Evolutionary conservation across 2,888 invertebrate genomes (phyloP), one percentile per base, ranked within the genome.

Genomic region (Xestobium rufovillosum): DNA sequence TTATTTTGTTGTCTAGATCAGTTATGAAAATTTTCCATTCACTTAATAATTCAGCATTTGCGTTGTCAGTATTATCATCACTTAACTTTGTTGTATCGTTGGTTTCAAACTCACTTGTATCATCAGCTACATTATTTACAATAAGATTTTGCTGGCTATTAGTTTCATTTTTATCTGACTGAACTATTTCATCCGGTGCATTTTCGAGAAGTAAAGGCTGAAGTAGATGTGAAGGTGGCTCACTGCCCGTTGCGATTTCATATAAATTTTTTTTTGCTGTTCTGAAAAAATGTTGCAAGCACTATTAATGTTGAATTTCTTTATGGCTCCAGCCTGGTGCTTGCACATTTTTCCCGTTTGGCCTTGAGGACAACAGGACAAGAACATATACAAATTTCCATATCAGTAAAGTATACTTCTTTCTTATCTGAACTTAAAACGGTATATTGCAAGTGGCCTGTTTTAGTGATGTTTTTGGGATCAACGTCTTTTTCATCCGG

Each of bases 121-220:
- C 23, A 8, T 23, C 23, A 23, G n/a, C 23, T 23, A 23, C 23
- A 23, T 23, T 23, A 23, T n/a, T n/a, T 23, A n/a, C 23, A 23
- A 23, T 23, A n/a, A 23, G n/a, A 23, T n/a, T 8, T 23, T 6
- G 23, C n/a, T 23, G 23, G n/a, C 23, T 23, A 23, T 23, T 23
- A 23, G 23, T 23, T 23, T 23, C 23, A 23, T 23, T 23, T 23
- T 23, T n/a, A 23, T 23, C 23, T 23, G 23, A 23, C 23, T 23
- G n/a, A 23, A 23, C 23, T 8, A n/a, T 23, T 23, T 23, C 23
- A 23, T 23, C 23, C 23, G 23, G 23, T 23, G 23, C 23, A 23
- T 23, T 23, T 23, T 23, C n/a, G 23, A 23, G n/a, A 23, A 23
- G 23, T 23, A 23, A n/a, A 6, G 23, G 23, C n/a, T 23, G 23